Conservation (phyloP, 2,888 invertebrate species). For the Selenia dentaria region DNA sequence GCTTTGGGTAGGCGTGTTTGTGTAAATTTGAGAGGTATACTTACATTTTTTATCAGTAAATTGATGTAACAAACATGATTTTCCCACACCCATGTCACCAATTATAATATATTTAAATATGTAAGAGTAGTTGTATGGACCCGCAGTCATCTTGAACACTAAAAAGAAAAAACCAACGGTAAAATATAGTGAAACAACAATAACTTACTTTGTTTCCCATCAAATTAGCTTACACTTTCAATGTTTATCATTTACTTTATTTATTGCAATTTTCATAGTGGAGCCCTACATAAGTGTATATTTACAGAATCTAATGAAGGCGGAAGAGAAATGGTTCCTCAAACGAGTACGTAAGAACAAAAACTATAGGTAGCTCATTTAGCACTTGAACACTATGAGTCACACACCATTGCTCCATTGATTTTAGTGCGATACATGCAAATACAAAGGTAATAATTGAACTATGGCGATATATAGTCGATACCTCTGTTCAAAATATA, state of each 20-base stretch:
- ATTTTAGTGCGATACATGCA: conserved; percentile 1
- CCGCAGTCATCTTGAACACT: conserved; percentile 91
- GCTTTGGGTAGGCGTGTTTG: neutral
- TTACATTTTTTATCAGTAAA: conserved; percentile 99
- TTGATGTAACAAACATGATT: conserved; percentile 99
- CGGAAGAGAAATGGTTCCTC: neutral
- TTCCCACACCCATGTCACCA: conserved; percentile 99
- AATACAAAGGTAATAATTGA: neutral
- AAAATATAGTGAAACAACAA: conserved; percentile 9
- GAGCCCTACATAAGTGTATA: neutral
- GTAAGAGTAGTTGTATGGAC: conserved; percentile 99
- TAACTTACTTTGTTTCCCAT: conserved; percentile 14
- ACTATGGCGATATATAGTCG: no score
- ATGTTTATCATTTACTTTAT: neutral
- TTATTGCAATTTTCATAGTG: neutral
- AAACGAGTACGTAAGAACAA: neutral
- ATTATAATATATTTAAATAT: conserved; percentile 99
- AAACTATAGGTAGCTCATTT: conserved; percentile 1
- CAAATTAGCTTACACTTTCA: neutral
- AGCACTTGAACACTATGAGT: conserved; percentile 10
- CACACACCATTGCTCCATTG: conserved; percentile 17
- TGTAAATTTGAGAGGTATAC: conserved; percentile 57
- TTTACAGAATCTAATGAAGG: no score
- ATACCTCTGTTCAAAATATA: no score
- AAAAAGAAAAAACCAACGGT: neutral